phyloP scores from a whole-genome alignment of 2,797 vertebrate genomes.

The Oreortyx pictus region DNA sequence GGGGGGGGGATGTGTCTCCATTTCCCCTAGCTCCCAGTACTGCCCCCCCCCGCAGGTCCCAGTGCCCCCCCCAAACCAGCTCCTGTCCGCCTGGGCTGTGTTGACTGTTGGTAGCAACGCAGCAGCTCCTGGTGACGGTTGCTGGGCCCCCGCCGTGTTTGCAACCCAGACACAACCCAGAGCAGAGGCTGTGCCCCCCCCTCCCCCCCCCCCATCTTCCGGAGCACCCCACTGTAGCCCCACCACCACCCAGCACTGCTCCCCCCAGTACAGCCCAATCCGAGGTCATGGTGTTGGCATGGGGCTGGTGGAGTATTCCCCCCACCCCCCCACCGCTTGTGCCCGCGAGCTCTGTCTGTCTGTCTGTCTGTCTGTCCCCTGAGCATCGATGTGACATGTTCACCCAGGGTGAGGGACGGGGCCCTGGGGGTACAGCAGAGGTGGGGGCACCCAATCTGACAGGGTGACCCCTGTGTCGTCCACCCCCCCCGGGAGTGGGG shows the following conservation, averaged over 20 bases:
- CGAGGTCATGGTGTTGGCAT: background rate
- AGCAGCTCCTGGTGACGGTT: constrained; percentile 69
- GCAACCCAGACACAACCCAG: accelerated
- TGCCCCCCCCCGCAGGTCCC: background rate
- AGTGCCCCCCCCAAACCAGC: background rate
- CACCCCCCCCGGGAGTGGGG: background rate
- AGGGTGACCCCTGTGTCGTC: background rate
- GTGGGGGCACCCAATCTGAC: background rate
- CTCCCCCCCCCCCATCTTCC: too few species aligned
- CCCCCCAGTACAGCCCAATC: background rate
- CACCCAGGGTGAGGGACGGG: background rate
- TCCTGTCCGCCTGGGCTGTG: background rate
- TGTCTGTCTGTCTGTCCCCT: background rate
- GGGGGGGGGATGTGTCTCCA: background rate
- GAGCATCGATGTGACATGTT: background rate
- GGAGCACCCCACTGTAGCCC: background rate
- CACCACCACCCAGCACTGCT: background rate
- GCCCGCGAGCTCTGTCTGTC: background rate
- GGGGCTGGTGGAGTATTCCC: background rate
- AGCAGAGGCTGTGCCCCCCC: too few species aligned
- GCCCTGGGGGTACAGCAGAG: background rate
- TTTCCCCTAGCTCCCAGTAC: background rate
- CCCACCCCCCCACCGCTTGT: background rate
- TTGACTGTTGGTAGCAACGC: constrained; percentile 56
- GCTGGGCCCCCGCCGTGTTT: constrained; percentile 50